phyloP scores from a whole-genome alignment of 2,888 invertebrate species.

The Diaprepes abbreviatus region DNA sequence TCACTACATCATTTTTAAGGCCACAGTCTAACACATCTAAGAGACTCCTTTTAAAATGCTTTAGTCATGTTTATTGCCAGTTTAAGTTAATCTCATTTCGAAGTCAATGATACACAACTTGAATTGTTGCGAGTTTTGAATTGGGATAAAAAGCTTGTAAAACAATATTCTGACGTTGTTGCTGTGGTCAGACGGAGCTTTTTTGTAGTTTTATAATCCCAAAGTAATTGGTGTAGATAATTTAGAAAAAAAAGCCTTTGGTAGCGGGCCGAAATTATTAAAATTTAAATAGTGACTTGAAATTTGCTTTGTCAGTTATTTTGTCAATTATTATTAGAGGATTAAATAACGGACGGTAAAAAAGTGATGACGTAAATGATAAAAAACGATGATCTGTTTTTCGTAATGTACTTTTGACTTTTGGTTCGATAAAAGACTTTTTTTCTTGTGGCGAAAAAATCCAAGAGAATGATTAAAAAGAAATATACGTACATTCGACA shows the following conservation, averaged over 20 bases:
- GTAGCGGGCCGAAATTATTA: conserved; percentile 7
- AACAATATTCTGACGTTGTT: conserved; percentile 57
- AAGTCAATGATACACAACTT: conserved; percentile 58
- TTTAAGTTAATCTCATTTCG: conserved; percentile 63
- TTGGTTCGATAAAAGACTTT: no score
- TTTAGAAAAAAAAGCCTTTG: conserved; percentile 23
- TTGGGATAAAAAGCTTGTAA: conserved; percentile 57
- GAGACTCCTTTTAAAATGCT: conserved; percentile 45
- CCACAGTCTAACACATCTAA: conserved; percentile 60
- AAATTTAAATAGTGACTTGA: conserved; percentile 18
- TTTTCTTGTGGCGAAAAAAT: no score
- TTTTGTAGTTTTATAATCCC: conserved; percentile 32
- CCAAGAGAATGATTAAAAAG: no score
- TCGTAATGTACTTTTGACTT: no score
- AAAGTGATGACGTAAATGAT: no score
- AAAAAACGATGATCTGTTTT: no score
- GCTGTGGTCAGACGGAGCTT: conserved; percentile 45
- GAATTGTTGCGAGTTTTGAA: conserved; percentile 55
- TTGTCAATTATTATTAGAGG: no score
- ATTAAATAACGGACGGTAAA: no score
- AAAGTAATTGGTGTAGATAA: conserved; percentile 39
- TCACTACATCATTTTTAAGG: conserved; percentile 2
- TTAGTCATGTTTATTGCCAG: conserved; percentile 57
- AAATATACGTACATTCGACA: no score
- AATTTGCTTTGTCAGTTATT: neutral